A percentile compares a stretch with the other conserved stretches of the same genome.
phyloP scores from a whole-genome alignment of 2,888 invertebrate genomes.

The Andrena bucephala region DNA sequence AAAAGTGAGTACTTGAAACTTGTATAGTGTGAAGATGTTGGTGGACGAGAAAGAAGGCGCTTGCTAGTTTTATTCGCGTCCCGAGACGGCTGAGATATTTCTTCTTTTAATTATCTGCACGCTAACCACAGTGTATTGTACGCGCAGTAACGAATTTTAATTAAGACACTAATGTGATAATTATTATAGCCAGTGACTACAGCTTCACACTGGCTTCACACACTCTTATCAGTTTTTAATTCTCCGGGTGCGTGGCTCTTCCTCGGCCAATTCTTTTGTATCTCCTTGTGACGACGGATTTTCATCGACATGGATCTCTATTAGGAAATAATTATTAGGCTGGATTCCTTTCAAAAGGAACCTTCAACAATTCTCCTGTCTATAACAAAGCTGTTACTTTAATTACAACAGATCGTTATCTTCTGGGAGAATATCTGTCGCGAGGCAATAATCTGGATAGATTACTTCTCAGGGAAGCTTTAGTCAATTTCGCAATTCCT shows the following conservation, averaged over 20 bases:
- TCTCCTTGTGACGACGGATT: not conserved
- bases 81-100: constrained; percentile 17
- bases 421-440: not conserved
- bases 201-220: not conserved
- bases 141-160: constrained; percentile 14
- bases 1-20: not conserved
- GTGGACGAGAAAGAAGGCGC: constrained; percentile 15
- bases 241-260: not conserved
- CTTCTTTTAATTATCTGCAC: constrained; percentile 57
- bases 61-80: not conserved
- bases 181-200: not conserved
- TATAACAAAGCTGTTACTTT: not conserved
- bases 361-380: not conserved
- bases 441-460: not conserved
- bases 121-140: constrained; percentile 39
- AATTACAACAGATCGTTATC: not conserved
- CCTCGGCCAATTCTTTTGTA: constrained; percentile 18
- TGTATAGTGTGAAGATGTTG: not conserved
- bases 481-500: not conserved
- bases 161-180: constrained; percentile 24
- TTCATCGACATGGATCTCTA: not conserved
- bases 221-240: not conserved
- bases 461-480: not conserved
- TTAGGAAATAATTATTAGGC: not conserved
- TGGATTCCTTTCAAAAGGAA: not conserved